These are phyloP conservation scores for Adelges cooleyi DNA, from an alignment of 1,140 invertebrate species.

Conservation along the genomic window DNA sequence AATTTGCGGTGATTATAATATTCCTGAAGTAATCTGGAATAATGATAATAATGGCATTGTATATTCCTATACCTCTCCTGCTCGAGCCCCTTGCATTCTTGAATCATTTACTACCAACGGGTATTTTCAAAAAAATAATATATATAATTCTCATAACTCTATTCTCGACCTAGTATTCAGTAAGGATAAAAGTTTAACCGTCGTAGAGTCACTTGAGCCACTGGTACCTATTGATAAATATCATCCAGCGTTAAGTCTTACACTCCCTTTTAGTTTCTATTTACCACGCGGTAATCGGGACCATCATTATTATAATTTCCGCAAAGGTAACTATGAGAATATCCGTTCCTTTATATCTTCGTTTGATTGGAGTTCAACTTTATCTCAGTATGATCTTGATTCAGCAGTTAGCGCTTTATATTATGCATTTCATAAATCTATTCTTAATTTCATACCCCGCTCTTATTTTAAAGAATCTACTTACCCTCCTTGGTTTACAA, in stretches of 20 bases:
- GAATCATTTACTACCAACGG: not conserved
- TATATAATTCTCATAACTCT: not conserved
- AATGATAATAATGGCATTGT: not conserved
- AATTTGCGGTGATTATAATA: not conserved
- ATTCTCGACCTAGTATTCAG: not conserved
- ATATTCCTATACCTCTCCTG: not conserved
- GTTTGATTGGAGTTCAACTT: not conserved
- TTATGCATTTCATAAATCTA: not conserved
- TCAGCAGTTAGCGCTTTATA: not conserved
- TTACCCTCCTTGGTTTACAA: not conserved
- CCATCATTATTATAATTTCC: not conserved
- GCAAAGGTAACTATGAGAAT: not conserved
- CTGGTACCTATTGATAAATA: not conserved
- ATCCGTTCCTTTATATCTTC: not conserved
- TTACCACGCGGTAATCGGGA: not conserved
- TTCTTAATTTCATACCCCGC: not conserved
- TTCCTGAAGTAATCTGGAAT: not conserved
- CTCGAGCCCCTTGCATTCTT: not conserved
- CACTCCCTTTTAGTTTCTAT: not conserved
- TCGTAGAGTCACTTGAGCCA: not conserved
- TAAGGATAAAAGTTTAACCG: not conserved
- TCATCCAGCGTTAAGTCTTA: not conserved
- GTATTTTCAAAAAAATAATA: not conserved
- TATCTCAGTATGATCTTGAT: not conserved
- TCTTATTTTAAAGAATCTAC: not conserved